Evolutionary conservation across 2,888 invertebrate species (phyloP).

Genomic region (Heliconius erato): DNA sequence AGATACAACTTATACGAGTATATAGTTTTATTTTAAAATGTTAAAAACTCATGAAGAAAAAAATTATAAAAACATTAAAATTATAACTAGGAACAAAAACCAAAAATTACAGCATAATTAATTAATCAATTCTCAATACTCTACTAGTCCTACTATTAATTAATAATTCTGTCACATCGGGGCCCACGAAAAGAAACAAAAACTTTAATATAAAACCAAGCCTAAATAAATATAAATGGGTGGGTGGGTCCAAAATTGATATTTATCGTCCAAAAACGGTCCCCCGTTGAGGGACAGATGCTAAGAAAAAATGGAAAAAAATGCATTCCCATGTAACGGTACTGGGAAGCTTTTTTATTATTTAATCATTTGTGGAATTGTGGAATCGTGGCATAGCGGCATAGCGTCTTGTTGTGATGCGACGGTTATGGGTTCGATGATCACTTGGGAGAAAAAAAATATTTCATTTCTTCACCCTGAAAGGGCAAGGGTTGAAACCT

Average conservation of each 20-base stretch:
- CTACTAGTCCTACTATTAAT: not conserved
- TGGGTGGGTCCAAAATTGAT: constrained; percentile 81
- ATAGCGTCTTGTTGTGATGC: not conserved
- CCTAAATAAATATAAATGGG: constrained; percentile 83
- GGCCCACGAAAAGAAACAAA: constrained; percentile 41
- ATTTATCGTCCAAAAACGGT: constrained; percentile 77
- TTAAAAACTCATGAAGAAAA: not conserved
- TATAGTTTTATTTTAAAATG: too few relatives aligned
- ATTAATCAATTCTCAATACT: not conserved
- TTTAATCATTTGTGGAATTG: constrained; percentile 13
- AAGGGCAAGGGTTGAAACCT: not conserved
- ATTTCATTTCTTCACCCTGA: not conserved
- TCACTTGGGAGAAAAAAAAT: not conserved
- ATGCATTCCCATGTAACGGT: constrained; percentile 40
- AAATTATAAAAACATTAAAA: too few relatives aligned
- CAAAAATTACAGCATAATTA: not conserved
- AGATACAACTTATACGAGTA: too few relatives aligned
- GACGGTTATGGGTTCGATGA: not conserved
- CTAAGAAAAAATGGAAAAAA: constrained; percentile 45
- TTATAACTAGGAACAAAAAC: not conserved
- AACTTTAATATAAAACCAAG: constrained; percentile 59
- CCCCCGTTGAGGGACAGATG: constrained; percentile 51
- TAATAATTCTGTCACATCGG: constrained; percentile 3
- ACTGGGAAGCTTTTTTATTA: constrained; percentile 36
- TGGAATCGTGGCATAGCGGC: not conserved